These are phyloP conservation scores for Stenodema calcarata DNA, from an alignment of 2,888 invertebrate genomes.

Conservation along the genomic window DNA sequence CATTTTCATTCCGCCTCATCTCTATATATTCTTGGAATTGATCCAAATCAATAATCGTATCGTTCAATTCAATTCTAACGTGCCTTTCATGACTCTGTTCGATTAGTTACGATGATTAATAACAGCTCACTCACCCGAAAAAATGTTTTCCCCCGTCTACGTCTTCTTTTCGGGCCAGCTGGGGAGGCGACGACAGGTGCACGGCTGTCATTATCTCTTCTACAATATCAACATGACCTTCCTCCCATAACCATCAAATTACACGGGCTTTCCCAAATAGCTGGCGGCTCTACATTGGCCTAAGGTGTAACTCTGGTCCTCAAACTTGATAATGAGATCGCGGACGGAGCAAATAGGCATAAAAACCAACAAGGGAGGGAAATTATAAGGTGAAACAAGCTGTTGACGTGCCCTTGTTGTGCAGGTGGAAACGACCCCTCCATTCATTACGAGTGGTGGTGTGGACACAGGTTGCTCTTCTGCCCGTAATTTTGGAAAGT, in stretches of 20 bases:
- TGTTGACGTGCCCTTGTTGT: not conserved
- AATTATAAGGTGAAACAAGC: slow-evolving; percentile 18
- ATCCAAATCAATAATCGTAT: no score
- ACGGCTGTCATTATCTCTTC: slow-evolving; percentile 25
- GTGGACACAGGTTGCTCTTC: not conserved
- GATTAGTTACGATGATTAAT: no score
- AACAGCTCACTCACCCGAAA: not conserved
- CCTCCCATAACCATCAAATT: slow-evolving; percentile 19
- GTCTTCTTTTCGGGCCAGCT: not conserved
- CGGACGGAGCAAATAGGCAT: not conserved
- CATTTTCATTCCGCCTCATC: no score
- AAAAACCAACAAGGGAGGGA: not conserved
- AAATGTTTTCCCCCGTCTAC: not conserved
- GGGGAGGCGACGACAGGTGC: slow-evolving; percentile 11
- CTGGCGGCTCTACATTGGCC: slow-evolving; percentile 15
- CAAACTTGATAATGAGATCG: slow-evolving; percentile 21
- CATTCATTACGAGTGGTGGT: not conserved
- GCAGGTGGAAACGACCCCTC: slow-evolving; percentile 1
- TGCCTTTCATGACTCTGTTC: no score
- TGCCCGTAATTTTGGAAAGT: not conserved
- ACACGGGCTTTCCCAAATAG: slow-evolving; percentile 27
- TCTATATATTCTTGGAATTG: no score
- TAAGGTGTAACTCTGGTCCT: not conserved
- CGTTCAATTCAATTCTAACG: no score
- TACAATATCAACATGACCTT: slow-evolving; percentile 13